Conservation (phyloP, 2,797 vertebrate genomes). For the Pseudocheirus occidentalis region DNA sequence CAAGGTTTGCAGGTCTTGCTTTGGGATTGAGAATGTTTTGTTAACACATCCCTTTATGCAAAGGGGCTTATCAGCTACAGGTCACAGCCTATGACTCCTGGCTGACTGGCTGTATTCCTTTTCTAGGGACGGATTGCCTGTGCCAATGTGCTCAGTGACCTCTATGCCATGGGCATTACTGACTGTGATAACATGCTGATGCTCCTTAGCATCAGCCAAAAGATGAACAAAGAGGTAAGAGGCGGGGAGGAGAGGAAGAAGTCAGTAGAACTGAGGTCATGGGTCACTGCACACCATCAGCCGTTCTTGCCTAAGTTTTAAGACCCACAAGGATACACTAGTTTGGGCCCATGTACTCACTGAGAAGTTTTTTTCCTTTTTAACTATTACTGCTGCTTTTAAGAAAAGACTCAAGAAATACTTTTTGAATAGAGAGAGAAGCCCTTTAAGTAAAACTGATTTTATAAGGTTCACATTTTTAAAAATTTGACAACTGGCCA, state of each 20-base stretch:
- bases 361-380: not conserved
- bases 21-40: not conserved
- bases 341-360: not conserved
- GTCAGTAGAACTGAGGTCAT: not conserved
- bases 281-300: not conserved
- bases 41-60: not conserved
- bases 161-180: slow-evolving; percentile 96
- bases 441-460: not conserved
- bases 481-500: not conserved
- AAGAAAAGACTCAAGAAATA: not conserved
- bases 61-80: not conserved
- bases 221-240: slow-evolving; percentile 83
- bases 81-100: not conserved
- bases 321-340: not conserved
- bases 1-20: not conserved
- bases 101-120: not conserved
- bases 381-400: not conserved
- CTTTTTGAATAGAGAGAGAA: not conserved
- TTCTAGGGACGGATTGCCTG: slow-evolving; percentile 91
- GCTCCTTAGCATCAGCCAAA: slow-evolving; percentile 89
- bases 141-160: slow-evolving; percentile 95
- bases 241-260: slow-evolving; percentile 56
- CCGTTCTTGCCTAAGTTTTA: not conserved
- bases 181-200: slow-evolving; percentile 98
- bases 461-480: not conserved